Percentiles rank a stretch among this genome's conserved stretches.
These are phyloP conservation scores for Takifugu rubripes DNA, from an alignment of 2,797 vertebrate genomes.

Conservation along the genomic window DNA sequence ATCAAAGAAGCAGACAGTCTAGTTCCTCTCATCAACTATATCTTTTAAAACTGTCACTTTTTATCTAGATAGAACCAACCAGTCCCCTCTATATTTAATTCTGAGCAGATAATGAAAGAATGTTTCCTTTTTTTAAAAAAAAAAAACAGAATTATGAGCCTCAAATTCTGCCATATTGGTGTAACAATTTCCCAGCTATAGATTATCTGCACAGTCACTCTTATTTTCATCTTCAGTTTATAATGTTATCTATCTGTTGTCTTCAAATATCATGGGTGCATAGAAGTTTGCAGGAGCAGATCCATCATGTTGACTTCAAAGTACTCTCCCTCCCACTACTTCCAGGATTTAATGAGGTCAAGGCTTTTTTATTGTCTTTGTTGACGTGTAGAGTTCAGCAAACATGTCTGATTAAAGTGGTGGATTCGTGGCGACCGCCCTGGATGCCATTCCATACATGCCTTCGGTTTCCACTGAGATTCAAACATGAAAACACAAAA, in stretches of 20 bases:
- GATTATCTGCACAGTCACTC: too few species aligned
- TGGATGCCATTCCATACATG: constrained; percentile 42
- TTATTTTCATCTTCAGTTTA: not conserved
- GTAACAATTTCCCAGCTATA: too few species aligned
- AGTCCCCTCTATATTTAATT: too few species aligned
- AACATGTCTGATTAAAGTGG: constrained; percentile 37
- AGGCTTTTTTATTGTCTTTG: too few species aligned
- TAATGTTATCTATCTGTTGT: not conserved
- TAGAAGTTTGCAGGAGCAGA: not conserved
- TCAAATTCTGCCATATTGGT: too few species aligned
- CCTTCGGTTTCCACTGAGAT: constrained; percentile 9
- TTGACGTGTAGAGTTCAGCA: constrained; percentile 12
- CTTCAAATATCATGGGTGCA: not conserved
- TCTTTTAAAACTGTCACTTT: too few species aligned
- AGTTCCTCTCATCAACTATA: too few species aligned
- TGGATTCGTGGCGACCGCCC: constrained; percentile 32
- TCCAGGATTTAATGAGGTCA: constrained; percentile 1
- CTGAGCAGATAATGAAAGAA: too few species aligned
- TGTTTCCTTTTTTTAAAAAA: too few species aligned
- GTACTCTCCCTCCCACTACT: not conserved
- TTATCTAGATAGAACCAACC: too few species aligned
- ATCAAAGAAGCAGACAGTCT: too few species aligned
- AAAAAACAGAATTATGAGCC: too few species aligned
- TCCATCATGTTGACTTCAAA: constrained; percentile 1
- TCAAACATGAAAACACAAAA: constrained; percentile 28